Conservation (phyloP, 2,797 vertebrate species). For the Myoxocephalus aenaeus region DNA sequence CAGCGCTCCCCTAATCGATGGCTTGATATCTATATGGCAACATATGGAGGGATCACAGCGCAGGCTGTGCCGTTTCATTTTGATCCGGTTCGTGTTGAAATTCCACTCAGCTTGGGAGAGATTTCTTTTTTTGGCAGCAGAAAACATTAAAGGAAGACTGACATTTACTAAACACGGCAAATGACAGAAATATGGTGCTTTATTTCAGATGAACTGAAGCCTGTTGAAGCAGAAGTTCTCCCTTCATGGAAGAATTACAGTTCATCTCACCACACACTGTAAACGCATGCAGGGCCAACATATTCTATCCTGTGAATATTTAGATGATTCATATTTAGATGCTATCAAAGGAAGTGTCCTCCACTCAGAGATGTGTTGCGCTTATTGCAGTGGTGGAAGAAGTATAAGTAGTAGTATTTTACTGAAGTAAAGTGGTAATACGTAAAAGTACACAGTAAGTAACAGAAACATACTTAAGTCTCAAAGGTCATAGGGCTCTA, state of each 20-base stretch:
- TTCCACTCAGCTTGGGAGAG: constrained; percentile 25
- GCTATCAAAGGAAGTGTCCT: not conserved
- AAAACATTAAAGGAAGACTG: constrained; percentile 10
- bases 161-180: constrained; percentile 22
- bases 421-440: not conserved
- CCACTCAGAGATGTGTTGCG: not conserved
- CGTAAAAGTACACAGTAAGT: not conserved
- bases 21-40: constrained; percentile 79
- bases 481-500: not conserved
- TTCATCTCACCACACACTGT: not conserved
- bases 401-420: not conserved
- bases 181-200: constrained; percentile 12
- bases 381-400: not conserved
- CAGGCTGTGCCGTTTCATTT: constrained; percentile 49
- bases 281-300: constrained; percentile 1
- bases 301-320: not conserved
- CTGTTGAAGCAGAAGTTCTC: not conserved
- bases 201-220: constrained; percentile 15
- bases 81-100: constrained; percentile 40
- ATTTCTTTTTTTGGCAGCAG: not conserved
- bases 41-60: constrained; percentile 74
- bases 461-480: not conserved
- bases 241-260: not conserved
- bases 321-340: constrained; percentile 5
- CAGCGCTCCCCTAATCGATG: constrained; percentile 79